Evolutionary conservation across 2,797 vertebrate species (phyloP), one percentile per base, ranked within the genome.

Genomic region (Hapalemur alaotrensis): DNA sequence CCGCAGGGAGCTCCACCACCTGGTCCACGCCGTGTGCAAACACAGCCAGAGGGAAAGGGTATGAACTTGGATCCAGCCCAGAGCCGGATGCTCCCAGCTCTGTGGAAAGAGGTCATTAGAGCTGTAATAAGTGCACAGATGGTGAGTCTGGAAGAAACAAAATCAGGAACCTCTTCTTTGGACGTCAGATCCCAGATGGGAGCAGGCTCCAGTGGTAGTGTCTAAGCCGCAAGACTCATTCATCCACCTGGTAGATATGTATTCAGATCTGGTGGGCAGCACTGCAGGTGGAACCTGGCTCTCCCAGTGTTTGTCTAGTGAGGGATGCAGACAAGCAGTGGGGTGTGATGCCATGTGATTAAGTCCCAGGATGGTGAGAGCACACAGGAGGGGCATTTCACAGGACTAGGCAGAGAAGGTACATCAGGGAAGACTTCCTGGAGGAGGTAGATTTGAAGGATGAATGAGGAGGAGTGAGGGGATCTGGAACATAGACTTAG

Each of bases 121-220:
- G 7, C 69, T 54, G 2, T 43, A 46, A 91, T 76, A 57, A 86
- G 18, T 52, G 20, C 81, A 38, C 57, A 89, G 94, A 93, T 95
- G 80, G 85, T 23, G 89, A 50, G 41, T 75, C 86, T 92, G 25
- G 13, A 61, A 89, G 67, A 22, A 52, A 73, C 23, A 92, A 87
- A 69, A 52, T n/a, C 54, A 30, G 72, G n/a, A 30, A 57, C 43
- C 86, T 79, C 48, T 43, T 89, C 46, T 2, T 18, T 13, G 73
- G 75, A 25, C 57, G 38, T 32, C 30, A 2, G 57, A 52, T 57
- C n/a, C 48, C 52, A 67, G 69, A 22, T 70, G 86, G 61, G 63
- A 32, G 50, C 32, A n/a, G 69, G 54, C 48, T 88, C 59, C 15
- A 3, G 3, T 13, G 67, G 76, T 32, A n/a, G 41, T 13, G 4